Base-by-base conservation (phyloP, 2,113 vertebrate species). In the Potamarius usumacintae region DNA sequence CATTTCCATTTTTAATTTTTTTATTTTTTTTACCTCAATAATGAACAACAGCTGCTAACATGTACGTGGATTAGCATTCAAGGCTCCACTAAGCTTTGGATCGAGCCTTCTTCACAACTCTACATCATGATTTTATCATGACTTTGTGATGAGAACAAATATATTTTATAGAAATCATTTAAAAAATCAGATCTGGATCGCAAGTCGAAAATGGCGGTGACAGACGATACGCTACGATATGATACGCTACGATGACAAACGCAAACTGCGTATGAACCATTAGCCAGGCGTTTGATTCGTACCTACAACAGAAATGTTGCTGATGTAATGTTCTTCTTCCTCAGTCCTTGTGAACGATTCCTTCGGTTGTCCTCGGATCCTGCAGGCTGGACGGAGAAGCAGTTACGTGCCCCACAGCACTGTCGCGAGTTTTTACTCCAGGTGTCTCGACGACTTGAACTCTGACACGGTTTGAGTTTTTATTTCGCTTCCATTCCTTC, bases 291-390 rank as follows among this genome's bases (percentile, higher is more conserved):
- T 30, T 34, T 1, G 53, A n/a, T 83, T 83, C 90, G 67, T 90
- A 90, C 90, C 88, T 89, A 85, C 78, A 62, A 82, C 60, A 83
- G 78, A 89, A 88, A 78, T 63, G 53, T n/a, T 71, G 71, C 76
- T 81, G 82, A n/a, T 20, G 84, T 30, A 12, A 30, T 5, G 4
- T 8, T 71, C 52, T 8, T 78, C 52, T 63, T 80, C 85, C 72
- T 87, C 88, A 87, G 65, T 85, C 69, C 67, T 60, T 34, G 34
- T 30, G 78, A 87, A 89, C 53, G 57, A 76, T 30, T 87, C 77
- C 85, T 27, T 18, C 62, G 1, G 65, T 50, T 10, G 7, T 65
- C 22, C 60, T 83, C 27, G 6, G 25, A 25, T 87, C 53, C 67
- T 76, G 79, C 2, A 15, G 52, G 67, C 63, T 30, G 85, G 85